Evolutionary conservation across 1,140 invertebrate species (phyloP).

Genomic region (Dreissena rostriformis): DNA sequence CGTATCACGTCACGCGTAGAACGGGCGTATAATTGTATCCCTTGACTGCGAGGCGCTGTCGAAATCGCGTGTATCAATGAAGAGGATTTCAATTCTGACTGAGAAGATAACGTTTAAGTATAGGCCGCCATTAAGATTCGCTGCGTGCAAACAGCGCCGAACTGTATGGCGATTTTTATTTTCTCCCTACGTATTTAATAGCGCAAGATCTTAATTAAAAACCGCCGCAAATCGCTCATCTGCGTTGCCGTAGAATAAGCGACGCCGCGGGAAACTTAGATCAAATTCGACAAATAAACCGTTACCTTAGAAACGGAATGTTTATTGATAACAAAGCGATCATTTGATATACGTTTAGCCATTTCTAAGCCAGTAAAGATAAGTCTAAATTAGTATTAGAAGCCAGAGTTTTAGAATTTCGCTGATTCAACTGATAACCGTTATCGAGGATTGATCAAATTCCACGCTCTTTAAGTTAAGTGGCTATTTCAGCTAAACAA

Average conservation of each 20-base stretch:
- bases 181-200: slow-evolving; percentile 51
- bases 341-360: slow-evolving; percentile 56
- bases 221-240: slow-evolving; percentile 34
- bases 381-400: slow-evolving; percentile 54
- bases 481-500: slow-evolving; percentile 35
- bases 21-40: slow-evolving; percentile 23
- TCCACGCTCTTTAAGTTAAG: slow-evolving; percentile 30
- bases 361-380: slow-evolving; percentile 49
- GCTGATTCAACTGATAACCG: slow-evolving; percentile 11
- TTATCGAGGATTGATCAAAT: slow-evolving; percentile 52
- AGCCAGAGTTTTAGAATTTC: slow-evolving; percentile 50
- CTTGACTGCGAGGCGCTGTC: slow-evolving; percentile 15
- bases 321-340: slow-evolving; percentile 56
- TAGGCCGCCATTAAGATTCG: slow-evolving; percentile 26
- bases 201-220: slow-evolving; percentile 55
- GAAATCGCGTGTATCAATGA: slow-evolving; percentile 41
- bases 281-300: slow-evolving; percentile 53
- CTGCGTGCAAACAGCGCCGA: slow-evolving; percentile 35
- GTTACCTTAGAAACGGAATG: slow-evolving; percentile 46
- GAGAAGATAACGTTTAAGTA: slow-evolving; percentile 39
- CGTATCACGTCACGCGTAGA: slow-evolving; percentile 38
- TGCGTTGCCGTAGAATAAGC: slow-evolving; percentile 30
- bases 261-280: slow-evolving; percentile 50
- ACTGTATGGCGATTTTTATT: slow-evolving; percentile 53
- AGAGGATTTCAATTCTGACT: slow-evolving; percentile 46